Conservation (phyloP, 2,113 vertebrate genomes). For the Saguinus midas region DNA sequence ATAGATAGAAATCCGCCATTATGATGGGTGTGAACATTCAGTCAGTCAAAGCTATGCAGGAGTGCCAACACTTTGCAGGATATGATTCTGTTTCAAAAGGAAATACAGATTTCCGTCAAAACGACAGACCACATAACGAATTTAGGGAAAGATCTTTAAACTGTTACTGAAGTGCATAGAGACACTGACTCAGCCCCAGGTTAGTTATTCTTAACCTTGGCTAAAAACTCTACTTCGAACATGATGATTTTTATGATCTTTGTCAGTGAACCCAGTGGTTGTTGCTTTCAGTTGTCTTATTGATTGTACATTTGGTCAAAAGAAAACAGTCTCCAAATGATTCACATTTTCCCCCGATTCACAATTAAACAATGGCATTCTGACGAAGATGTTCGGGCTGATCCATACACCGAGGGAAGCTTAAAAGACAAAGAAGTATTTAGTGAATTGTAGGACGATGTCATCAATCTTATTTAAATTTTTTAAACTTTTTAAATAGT, state of each 20-base stretch:
- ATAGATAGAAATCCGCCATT: not conserved
- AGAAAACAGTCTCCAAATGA: not conserved
- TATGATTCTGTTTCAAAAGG: not conserved
- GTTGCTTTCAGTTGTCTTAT: not conserved
- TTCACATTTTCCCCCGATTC: not conserved
- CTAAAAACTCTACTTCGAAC: not conserved
- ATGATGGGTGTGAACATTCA: not conserved
- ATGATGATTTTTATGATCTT: not conserved
- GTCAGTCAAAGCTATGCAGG: not conserved
- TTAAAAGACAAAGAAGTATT: not conserved
- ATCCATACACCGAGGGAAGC: not conserved
- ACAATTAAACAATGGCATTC: not conserved
- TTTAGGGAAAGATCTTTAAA: not conserved
- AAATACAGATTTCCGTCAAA: not conserved
- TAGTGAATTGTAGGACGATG: not conserved
- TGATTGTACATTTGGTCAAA: not conserved
- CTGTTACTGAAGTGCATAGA: not conserved
- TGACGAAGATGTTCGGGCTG: not conserved
- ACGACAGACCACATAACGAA: accelerated
- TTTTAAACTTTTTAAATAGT: not conserved
- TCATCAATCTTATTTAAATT: not conserved
- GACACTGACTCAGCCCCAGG: not conserved
- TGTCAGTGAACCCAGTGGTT: not conserved
- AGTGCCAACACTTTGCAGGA: not conserved
- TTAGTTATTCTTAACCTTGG: not conserved